Base-by-base conservation (phyloP, 92 coral and sea anemone genomes). In the Siderastrea radians region DNA sequence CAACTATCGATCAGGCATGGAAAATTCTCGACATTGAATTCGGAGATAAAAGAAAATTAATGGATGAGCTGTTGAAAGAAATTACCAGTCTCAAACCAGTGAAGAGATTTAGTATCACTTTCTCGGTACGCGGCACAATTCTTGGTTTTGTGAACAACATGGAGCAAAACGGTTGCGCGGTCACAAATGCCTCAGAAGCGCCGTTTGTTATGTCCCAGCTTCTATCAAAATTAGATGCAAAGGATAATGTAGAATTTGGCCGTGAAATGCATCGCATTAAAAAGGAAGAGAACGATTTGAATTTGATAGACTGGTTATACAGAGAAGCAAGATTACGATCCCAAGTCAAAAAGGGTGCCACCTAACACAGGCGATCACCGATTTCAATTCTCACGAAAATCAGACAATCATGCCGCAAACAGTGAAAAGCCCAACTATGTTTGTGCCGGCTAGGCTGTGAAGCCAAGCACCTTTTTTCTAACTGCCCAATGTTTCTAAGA, bases 121-220 rank as follows among this genome's bases (percentile, higher is more conserved):
- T 85, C 91, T 14, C 62, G 68, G 46, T 85, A 84, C 67, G 87
- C 88, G 2, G 77, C 81, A 87, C 49, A 55, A 81, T 71, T 52
- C 80, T 55, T 59, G 55, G 78, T 14, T 88, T 82, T 77, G 93
- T 82, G 16, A 86, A 77, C 80, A 88, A 89, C 77, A 94, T 94
- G 95, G 95, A 94, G 44, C 93, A 94, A 65, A 94, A 91, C 80
- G 93, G 95, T 17, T 94, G 97, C 78, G 62, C 84, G 3, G 90
- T 94, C 46, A 77, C 90, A 74, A 78, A 66, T 64, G 86, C 95
- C 45, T 59, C 75, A 44, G 93, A 94, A 87, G 84, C 93, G 44
- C 92, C 94, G 50, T 91, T 91, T 63, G 90, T 91, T 49, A 94
- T 94, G 94, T 93, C 94, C 44, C 91, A 90, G 72, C 68, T 93